Conservation (phyloP, 2,888 invertebrate species). For the Amblyteles armatorius region DNA sequence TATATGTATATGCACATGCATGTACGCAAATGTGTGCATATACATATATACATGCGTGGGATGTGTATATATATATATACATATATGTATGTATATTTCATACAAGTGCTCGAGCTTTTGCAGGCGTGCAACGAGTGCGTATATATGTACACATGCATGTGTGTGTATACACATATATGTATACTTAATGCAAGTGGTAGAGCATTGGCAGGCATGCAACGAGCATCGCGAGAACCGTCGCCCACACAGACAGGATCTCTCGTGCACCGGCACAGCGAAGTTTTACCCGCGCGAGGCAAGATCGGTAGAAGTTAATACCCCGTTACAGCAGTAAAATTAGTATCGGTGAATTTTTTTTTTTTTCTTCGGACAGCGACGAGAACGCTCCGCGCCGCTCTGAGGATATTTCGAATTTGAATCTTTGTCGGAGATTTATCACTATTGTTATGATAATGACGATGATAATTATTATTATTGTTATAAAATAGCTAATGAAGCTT, state of each 20-base stretch:
- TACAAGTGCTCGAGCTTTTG: slow-evolving; percentile 16
- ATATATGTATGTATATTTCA: slow-evolving; percentile 25
- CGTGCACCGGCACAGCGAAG: not conserved
- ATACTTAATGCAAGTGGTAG: no score
- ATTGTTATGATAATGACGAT: no score
- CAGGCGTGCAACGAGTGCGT: not conserved
- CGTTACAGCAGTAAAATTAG: not conserved
- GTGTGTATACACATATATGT: not conserved
- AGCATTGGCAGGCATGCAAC: not conserved
- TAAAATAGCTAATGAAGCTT: no score
- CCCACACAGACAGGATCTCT: not conserved
- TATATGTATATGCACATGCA: no score
- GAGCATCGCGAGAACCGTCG: not conserved
- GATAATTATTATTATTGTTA: no score
- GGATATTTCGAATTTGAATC: not conserved
- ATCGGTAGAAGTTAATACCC: not conserved
- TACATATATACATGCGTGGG: no score
- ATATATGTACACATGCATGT: not conserved
- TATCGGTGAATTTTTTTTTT: not conserved
- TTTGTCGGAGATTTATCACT: not conserved
- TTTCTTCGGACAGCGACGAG: not conserved
- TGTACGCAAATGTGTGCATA: no score
- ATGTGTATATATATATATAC: no score
- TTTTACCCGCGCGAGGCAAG: not conserved
- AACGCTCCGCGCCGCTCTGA: not conserved